phyloP scores from a whole-genome alignment of 2,797 vertebrate species.

The Rousettus madagascariensis region DNA sequence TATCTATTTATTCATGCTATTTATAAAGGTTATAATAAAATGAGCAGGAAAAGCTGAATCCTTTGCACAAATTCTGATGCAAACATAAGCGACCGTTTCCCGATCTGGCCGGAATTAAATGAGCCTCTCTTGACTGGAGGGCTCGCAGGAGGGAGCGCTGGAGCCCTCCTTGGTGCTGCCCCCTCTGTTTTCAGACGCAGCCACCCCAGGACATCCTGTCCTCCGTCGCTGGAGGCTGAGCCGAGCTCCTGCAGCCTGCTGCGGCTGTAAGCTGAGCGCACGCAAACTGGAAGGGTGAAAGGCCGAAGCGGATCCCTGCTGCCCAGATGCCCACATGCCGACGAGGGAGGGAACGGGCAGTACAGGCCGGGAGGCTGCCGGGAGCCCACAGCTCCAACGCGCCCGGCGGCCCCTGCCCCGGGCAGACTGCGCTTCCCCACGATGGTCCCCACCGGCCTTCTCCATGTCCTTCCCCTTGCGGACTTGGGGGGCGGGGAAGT shows the following conservation, averaged over 20 bases:
- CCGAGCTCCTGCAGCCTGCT: not conserved
- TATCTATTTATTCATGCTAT: slow-evolving; percentile 53
- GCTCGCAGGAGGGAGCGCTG: not conserved
- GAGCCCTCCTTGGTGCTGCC: not conserved
- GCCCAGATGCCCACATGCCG: not conserved
- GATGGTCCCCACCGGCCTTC: not conserved
- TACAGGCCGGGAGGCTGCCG: too few relatives aligned
- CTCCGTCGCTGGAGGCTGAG: not conserved
- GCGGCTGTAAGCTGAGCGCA: not conserved
- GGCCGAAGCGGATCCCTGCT: not conserved
- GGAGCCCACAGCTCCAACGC: not conserved
- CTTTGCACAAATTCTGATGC: not conserved
- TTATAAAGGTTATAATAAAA: slow-evolving; percentile 59
- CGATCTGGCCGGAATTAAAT: not conserved
- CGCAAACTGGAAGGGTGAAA: not conserved
- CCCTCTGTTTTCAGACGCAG: not conserved
- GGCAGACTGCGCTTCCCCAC: not conserved
- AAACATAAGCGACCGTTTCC: not conserved
- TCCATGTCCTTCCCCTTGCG: not conserved
- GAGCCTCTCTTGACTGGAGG: not conserved
- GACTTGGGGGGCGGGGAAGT: not conserved
- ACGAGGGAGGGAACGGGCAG: too few relatives aligned
- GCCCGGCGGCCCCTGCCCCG: not conserved
- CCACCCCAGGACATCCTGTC: not conserved
- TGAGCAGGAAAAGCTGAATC: slow-evolving; percentile 50